Conservation (phyloP, 2,888 invertebrate species). For the Meloe dianella region DNA sequence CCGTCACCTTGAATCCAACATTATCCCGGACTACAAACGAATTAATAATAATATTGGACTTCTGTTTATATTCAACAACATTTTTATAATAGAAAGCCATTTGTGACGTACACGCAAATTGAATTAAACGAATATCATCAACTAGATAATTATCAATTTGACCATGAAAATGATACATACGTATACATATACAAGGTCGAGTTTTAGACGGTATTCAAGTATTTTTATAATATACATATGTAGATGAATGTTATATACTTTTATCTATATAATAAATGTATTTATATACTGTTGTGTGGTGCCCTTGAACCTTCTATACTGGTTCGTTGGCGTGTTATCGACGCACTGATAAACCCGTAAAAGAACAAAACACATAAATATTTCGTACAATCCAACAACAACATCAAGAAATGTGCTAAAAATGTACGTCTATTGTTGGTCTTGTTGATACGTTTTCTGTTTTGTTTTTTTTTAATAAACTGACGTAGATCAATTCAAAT, state of each 20-base stretch:
- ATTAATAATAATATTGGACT: slow-evolving; percentile 15
- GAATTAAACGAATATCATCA: slow-evolving; percentile 53
- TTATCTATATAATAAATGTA: background rate
- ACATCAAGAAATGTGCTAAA: background rate
- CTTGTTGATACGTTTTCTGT: background rate
- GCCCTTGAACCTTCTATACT: slow-evolving; percentile 43
- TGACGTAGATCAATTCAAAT: background rate
- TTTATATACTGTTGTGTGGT: slow-evolving; percentile 23
- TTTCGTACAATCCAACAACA: slow-evolving; percentile 12
- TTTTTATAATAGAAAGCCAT: slow-evolving; percentile 33
- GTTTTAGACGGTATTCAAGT: background rate
- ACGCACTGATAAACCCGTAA: slow-evolving; percentile 25
- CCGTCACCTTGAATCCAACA: slow-evolving; percentile 43
- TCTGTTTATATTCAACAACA: background rate
- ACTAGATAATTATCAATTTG: slow-evolving; percentile 56
- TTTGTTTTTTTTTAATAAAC: background rate
- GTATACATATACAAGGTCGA: slow-evolving; percentile 28
- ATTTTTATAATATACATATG: slow-evolving; percentile 24
- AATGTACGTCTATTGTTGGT: slow-evolving; percentile 18
- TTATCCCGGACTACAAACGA: slow-evolving; percentile 38
- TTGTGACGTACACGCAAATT: slow-evolving; percentile 50
- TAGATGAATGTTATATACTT: slow-evolving; percentile 4
- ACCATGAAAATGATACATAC: slow-evolving; percentile 54
- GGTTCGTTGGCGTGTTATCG: slow-evolving; percentile 17
- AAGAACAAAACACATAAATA: slow-evolving; percentile 20